Evolutionary conservation across 2,888 invertebrate species (phyloP).

Genomic region (Thymelicus lineola): DNA sequence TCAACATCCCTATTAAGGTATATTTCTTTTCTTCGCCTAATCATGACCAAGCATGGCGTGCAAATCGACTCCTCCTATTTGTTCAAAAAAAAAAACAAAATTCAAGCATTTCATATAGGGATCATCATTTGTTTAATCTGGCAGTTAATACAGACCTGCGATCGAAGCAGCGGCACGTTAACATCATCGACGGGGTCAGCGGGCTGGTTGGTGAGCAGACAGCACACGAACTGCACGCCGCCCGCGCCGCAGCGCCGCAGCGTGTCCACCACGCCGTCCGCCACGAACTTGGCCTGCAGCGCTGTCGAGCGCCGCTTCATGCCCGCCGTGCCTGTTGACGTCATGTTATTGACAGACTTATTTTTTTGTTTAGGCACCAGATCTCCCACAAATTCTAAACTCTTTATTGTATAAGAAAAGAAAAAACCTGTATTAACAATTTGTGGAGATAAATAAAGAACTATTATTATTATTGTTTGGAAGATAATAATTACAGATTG

Average conservation of each 20-base stretch:
- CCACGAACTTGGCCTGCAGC: slow-evolving; percentile 88
- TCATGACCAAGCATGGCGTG: too few relatives aligned
- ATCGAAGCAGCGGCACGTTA: slow-evolving; percentile 94
- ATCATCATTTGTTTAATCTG: too few relatives aligned
- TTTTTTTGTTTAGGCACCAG: too few relatives aligned
- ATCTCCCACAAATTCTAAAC: too few relatives aligned
- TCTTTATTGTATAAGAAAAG: too few relatives aligned
- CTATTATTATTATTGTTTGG: too few relatives aligned
- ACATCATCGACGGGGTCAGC: slow-evolving; percentile 80
- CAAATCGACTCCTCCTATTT: background rate
- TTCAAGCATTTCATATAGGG: background rate
- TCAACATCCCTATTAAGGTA: too few relatives aligned
- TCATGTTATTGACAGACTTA: background rate
- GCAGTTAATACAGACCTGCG: slow-evolving; percentile 86
- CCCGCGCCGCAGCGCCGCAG: slow-evolving; percentile 90
- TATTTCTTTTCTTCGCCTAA: too few relatives aligned
- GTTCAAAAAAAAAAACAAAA: slow-evolving; percentile 35
- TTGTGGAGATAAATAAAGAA: too few relatives aligned
- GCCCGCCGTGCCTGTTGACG: slow-evolving; percentile 84
- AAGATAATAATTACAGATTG: too few relatives aligned
- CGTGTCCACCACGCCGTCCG: slow-evolving; percentile 96
- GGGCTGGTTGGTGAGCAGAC: slow-evolving; percentile 89
- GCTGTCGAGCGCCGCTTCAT: slow-evolving; percentile 94
- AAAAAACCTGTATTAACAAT: too few relatives aligned
- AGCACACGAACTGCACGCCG: slow-evolving; percentile 94